These are phyloP conservation scores for Irena cyanogastra DNA, from an alignment of 2,113 vertebrate genomes.

Conservation along the genomic window DNA sequence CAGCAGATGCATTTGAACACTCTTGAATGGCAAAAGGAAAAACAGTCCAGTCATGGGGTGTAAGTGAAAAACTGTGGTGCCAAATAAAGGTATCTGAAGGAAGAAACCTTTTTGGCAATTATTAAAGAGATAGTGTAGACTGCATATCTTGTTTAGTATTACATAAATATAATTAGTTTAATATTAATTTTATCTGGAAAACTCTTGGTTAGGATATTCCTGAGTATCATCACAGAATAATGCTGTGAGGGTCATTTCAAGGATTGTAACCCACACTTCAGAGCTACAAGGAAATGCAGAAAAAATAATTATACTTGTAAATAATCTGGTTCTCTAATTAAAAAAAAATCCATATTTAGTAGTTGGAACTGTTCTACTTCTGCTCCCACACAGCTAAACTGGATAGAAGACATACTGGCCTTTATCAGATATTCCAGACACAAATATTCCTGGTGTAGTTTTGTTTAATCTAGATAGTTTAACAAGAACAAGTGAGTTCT, in stretches of 20 bases:
- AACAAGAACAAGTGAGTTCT: neutral
- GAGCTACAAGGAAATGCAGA: neutral
- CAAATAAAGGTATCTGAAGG: neutral
- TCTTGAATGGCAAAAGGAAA: neutral
- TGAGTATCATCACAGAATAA: neutral
- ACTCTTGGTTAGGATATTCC: neutral
- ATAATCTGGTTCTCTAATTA: neutral
- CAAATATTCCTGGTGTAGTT: neutral
- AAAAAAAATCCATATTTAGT: neutral
- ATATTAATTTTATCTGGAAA: neutral
- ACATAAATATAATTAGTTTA: neutral
- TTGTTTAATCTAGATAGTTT: neutral
- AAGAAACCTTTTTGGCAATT: neutral
- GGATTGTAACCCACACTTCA: neutral
- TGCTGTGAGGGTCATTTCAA: neutral
- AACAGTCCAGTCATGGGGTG: neutral
- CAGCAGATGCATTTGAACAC: neutral
- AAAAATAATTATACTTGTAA: neutral
- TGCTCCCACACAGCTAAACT: neutral
- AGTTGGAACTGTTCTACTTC: neutral
- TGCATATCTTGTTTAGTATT: neutral
- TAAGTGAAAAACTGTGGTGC: neutral
- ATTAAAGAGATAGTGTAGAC: neutral
- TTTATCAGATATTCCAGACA: neutral
- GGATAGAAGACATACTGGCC: neutral